Base-by-base conservation (phyloP, 2,797 vertebrate species). In the Xiphophorus birchmanni region DNA sequence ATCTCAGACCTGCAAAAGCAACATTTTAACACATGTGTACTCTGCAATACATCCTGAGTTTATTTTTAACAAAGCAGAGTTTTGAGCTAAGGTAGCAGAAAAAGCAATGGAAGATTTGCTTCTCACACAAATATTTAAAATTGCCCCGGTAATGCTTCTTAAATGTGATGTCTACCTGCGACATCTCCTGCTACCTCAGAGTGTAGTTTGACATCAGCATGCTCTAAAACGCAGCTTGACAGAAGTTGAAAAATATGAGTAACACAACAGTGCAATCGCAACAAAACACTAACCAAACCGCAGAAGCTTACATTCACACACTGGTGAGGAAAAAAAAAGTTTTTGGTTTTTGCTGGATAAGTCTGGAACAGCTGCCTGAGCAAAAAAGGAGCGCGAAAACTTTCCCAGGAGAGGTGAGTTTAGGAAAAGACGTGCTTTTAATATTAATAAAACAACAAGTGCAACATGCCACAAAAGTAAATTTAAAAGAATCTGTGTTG, bases 1-100 rank as follows among this genome's bases (percentile, higher is more conserved):
- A 99, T 91, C 95, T 94, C 85, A 96, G 96, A 94, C 97, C 98
- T 99, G 94, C n/a, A 87, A 91, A 85, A 32, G 88, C 56, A 94
- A 75, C 84, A 80, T 81, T 84, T 93, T 81, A 88, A 80, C 86
- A 80, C 82, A 86, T 75, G 40, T 86, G 78, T 60, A 74, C 23
- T 63, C 76, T 67, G 32, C 44, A 10, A 15, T 74, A 84, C 86
- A 72, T 80, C 56, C 12, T 26, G 12, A 6, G 15, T 26, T n/a
- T 6, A 45, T 29, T 74, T 40, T 23, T 23, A n/a, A 54, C 9
- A 56, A 37, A 10, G 23, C 18, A 67, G 37, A 40, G 32, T 23
- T 67, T 40, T 23, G 63, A 67, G 37, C 18, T 40, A 3, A 44
- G 13, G 26, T 1, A 71, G 65, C 65, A 73, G 48, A 40, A 45